Conservation (phyloP, 2,113 vertebrate species). For the Crotophaga sulcirostris region DNA sequence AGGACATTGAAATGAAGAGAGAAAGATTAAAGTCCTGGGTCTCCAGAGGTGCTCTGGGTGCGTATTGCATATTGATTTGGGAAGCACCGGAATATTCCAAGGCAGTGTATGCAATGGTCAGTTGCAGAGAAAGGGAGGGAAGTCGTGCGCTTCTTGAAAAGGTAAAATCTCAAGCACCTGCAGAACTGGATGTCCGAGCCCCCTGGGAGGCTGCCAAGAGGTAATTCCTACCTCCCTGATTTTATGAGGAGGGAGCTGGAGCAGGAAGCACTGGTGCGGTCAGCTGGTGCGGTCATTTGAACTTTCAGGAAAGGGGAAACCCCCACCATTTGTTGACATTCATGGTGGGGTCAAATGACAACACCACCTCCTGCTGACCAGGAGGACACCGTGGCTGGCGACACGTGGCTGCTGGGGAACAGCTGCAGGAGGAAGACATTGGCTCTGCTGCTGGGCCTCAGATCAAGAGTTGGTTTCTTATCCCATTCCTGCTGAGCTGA, state of each 20-base stretch:
- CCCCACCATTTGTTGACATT: not conserved
- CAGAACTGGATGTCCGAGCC: not conserved
- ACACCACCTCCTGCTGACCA: not conserved
- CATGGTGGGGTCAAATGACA: fast-evolving
- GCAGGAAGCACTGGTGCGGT: not conserved
- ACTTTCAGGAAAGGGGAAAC: not conserved
- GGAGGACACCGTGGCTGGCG: not conserved
- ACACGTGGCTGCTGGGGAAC: not conserved
- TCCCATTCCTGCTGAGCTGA: not conserved
- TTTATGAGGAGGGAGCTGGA: not conserved
- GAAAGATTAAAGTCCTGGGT: not conserved
- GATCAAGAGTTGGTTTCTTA: not conserved
- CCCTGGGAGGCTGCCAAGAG: not conserved
- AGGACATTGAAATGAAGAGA: not conserved
- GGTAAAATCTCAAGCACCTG: not conserved
- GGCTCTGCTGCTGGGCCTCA: not conserved
- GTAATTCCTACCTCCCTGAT: not conserved
- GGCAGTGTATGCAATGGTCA: not conserved
- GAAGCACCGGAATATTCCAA: not conserved
- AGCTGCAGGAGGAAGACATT: not conserved
- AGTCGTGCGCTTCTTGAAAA: not conserved
- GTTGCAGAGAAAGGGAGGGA: not conserved
- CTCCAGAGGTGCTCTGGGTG: not conserved
- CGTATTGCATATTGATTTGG: not conserved
- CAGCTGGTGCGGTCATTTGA: not conserved